Percentiles rank a stretch among this genome's conserved stretches.
These are phyloP conservation scores for Anolis apletophallus DNA, from an alignment of 2,797 vertebrate genomes.

Conservation along the genomic window DNA sequence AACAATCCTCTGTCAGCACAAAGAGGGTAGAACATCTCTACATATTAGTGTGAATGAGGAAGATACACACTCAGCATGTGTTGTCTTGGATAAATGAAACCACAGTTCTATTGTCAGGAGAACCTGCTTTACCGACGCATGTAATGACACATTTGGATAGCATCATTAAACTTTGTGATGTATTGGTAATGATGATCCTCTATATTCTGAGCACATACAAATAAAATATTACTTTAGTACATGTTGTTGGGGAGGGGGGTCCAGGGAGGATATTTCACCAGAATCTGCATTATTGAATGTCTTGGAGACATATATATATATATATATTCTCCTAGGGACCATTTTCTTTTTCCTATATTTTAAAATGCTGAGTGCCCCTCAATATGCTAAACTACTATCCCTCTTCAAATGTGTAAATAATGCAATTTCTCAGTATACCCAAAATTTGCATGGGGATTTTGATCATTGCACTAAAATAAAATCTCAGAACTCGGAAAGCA, in stretches of 20 bases:
- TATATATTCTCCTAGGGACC: neutral
- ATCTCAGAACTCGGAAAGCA: neutral
- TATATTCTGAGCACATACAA: constrained; percentile 42
- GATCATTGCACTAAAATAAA: constrained; percentile 1
- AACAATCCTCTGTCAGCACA: constrained; percentile 12
- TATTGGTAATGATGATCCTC: constrained; percentile 48
- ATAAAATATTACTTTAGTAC: constrained; percentile 40
- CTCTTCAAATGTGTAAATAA: neutral
- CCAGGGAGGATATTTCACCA: constrained; percentile 27
- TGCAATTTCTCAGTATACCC: neutral
- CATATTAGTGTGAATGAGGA: neutral
- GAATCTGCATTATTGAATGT: neutral
- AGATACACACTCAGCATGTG: neutral
- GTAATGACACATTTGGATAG: constrained; percentile 21
- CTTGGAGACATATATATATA: neutral
- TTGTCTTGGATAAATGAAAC: neutral
- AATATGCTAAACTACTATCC: neutral
- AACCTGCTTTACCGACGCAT: constrained; percentile 32
- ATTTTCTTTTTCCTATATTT: neutral
- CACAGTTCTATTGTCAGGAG: neutral
- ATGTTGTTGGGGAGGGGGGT: neutral
- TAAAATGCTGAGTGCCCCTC: neutral
- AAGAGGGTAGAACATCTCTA: constrained; percentile 28
- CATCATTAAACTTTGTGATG: constrained; percentile 32
- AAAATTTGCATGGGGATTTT: neutral